Conservation (phyloP, 1,140 invertebrate genomes). For the Gonioctena quinquepunctata region DNA sequence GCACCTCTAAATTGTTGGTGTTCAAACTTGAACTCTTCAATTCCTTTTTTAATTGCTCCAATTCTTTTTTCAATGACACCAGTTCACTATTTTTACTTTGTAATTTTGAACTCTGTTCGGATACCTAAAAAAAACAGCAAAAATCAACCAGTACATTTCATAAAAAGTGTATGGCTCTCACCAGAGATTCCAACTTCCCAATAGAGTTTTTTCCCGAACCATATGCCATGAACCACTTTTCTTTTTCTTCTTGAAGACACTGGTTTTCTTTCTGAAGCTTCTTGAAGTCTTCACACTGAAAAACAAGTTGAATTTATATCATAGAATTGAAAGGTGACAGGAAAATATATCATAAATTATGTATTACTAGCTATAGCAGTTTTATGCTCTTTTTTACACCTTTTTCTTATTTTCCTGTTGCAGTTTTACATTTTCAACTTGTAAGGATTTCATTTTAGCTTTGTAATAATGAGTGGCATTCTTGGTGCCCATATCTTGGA, state of each 20-base stretch:
- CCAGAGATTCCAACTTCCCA: slow-evolving; percentile 55
- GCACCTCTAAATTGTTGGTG: slow-evolving; percentile 50
- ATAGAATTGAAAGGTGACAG: too few relatives aligned
- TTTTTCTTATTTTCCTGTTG: slow-evolving; percentile 56
- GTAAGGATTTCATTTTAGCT: slow-evolving; percentile 56
- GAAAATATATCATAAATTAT: too few relatives aligned
- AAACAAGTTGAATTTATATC: neutral
- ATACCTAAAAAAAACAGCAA: slow-evolving; percentile 31
- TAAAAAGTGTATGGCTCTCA: slow-evolving; percentile 28
- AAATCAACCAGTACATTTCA: too few relatives aligned
- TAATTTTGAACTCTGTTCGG: slow-evolving; percentile 47
- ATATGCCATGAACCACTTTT: slow-evolving; percentile 53
- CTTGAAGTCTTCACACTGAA: slow-evolving; percentile 51
- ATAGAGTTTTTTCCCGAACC: slow-evolving; percentile 47
- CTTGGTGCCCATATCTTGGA: slow-evolving; percentile 41
- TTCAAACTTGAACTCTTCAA: slow-evolving; percentile 53
- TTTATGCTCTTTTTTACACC: too few relatives aligned
- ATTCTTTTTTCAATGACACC: slow-evolving; percentile 57
- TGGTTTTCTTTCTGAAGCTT: slow-evolving; percentile 56
- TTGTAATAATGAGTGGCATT: slow-evolving; percentile 52
- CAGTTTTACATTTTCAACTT: slow-evolving; percentile 52
- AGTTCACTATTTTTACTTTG: slow-evolving; percentile 55
- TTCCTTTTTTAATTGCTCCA: slow-evolving; percentile 58
- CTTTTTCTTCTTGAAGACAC: slow-evolving; percentile 51
- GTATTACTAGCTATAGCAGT: too few relatives aligned